These are phyloP conservation scores for Eulithis testata DNA, from an alignment of 2,888 invertebrate genomes.

Conservation along the genomic window DNA sequence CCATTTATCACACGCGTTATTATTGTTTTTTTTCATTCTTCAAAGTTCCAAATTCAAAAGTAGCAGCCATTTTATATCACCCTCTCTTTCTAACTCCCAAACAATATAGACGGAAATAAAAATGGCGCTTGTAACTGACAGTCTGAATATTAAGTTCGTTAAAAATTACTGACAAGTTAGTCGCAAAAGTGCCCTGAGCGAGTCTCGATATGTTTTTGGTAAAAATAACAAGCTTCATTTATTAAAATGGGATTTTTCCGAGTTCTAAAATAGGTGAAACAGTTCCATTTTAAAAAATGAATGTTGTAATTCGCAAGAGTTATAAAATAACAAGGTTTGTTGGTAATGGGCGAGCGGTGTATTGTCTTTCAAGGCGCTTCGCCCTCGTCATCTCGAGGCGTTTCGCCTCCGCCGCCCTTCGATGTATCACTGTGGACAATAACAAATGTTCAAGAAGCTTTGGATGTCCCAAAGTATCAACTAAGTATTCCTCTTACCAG, in stretches of 20 bases:
- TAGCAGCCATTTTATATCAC: conserved; percentile 13
- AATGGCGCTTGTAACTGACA: conserved; percentile 7
- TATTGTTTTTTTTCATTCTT: too few relatives aligned
- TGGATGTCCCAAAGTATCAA: too few relatives aligned
- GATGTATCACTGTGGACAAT: conserved; percentile 44
- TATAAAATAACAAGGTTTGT: conserved; percentile 66
- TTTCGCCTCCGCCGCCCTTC: conserved; percentile 52
- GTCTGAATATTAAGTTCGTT: neutral
- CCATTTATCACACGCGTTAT: conserved; percentile 6
- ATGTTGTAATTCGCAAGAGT: neutral
- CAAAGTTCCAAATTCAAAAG: neutral
- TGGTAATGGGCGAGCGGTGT: conserved; percentile 62
- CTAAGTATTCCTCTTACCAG: too few relatives aligned
- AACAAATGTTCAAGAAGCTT: neutral
- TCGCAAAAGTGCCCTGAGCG: conserved; percentile 52
- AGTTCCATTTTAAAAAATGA: conserved; percentile 1
- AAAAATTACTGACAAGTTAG: neutral
- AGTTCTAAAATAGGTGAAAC: neutral
- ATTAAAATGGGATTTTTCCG: neutral
- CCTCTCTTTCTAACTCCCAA: conserved; percentile 16
- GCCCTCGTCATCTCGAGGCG: conserved; percentile 45
- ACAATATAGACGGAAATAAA: conserved; percentile 10
- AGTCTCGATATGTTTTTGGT: conserved; percentile 65
- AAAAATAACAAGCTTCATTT: conserved; percentile 45
- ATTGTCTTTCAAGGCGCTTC: conserved; percentile 42